Evolutionary conservation across 2,797 vertebrate species (phyloP).

Genomic region (Pantherophis vulpinus): DNA sequence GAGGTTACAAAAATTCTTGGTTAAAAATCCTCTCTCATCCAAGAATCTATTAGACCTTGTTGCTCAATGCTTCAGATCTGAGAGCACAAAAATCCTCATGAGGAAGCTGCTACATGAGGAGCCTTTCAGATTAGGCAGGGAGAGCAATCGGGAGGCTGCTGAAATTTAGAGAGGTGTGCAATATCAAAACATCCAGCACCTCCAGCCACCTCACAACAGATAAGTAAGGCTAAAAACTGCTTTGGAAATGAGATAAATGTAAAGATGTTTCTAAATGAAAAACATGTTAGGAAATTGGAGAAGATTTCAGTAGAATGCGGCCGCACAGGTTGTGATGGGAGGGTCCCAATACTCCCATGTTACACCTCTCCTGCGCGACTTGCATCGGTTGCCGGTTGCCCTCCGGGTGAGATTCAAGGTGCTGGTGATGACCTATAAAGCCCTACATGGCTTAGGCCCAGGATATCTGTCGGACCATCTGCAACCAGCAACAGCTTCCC

Average conservation of each 20-base stretch:
- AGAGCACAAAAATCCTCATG: background rate
- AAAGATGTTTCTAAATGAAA: background rate
- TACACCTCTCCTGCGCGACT: too few relatives aligned
- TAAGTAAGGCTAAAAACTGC: background rate
- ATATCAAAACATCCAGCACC: background rate
- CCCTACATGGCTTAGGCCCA: too few relatives aligned
- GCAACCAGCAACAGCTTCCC: too few relatives aligned
- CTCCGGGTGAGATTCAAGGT: too few relatives aligned
- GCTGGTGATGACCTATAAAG: too few relatives aligned
- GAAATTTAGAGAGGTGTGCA: background rate
- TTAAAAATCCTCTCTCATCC: background rate
- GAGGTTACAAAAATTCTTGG: background rate
- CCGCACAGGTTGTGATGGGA: too few relatives aligned
- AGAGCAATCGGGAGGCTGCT: background rate
- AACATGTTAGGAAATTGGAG: background rate
- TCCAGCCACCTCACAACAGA: background rate
- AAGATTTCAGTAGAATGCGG: background rate
- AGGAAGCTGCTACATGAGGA: background rate
- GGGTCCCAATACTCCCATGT: too few relatives aligned
- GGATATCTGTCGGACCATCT: too few relatives aligned
- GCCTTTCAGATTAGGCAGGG: background rate
- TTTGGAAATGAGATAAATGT: background rate
- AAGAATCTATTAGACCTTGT: background rate
- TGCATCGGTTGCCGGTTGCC: too few relatives aligned
- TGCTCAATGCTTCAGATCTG: background rate